Percentiles rank a stretch among this genome's conserved stretches.
Evolutionary conservation across 2,797 vertebrate species (phyloP).

Genomic region (Typhlichthys eigenmanni): DNA sequence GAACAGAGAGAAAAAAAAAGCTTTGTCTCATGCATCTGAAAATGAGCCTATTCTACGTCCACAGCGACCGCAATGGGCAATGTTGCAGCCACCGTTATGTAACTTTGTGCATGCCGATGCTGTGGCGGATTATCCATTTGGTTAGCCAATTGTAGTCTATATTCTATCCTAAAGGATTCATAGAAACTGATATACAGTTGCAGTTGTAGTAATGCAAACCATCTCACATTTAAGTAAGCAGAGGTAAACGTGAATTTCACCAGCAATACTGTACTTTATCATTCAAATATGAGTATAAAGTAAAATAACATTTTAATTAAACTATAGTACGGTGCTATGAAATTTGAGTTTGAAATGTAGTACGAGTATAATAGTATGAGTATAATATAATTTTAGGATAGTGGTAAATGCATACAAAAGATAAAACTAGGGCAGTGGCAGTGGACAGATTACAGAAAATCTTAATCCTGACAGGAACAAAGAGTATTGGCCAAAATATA

Average conservation of each 20-base stretch:
- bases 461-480: conserved; percentile 30
- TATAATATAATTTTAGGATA: conserved; percentile 36
- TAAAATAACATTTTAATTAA: no score
- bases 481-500: no score
- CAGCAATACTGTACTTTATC: no score
- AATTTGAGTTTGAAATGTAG: no score
- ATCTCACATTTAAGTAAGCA: no score
- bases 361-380: conserved; percentile 1
- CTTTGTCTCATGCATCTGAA: conserved; percentile 42
- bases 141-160: not conserved
- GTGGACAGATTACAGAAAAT: conserved; percentile 27
- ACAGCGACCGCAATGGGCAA: conserved; percentile 8
- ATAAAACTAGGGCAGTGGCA: conserved; percentile 18
- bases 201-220: no score
- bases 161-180: conserved; percentile 1
- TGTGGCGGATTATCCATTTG: conserved; percentile 10
- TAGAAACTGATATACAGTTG: not conserved
- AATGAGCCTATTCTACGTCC: conserved; percentile 25
- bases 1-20: conserved; percentile 26
- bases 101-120: conserved; percentile 13
- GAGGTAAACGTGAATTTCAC: no score
- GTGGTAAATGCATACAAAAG: conserved; percentile 29
- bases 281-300: no score
- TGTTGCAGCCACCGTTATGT: conserved; percentile 18
- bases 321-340: no score